Evolutionary conservation across 1,140 invertebrate species (phyloP).

Genomic region (Bombyx mori): DNA sequence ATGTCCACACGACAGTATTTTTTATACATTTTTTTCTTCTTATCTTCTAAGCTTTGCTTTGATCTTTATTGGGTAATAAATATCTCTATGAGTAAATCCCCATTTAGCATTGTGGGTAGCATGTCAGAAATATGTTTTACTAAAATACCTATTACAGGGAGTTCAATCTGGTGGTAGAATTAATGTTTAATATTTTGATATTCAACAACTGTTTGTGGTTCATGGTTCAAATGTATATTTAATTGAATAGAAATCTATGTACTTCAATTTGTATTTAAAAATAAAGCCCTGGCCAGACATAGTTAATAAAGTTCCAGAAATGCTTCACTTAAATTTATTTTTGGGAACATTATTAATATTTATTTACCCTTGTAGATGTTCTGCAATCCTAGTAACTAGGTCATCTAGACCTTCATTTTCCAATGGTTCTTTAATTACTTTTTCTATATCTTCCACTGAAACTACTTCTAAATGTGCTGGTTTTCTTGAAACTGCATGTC

Average conservation of each 20-base stretch:
- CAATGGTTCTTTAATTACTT: conserved; percentile 75
- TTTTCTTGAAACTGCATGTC: conserved; percentile 54
- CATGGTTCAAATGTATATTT: background rate
- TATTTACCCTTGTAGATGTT: conserved; percentile 74
- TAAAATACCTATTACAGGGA: too few relatives aligned
- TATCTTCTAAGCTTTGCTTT: too few relatives aligned
- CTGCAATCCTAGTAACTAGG: conserved; percentile 73
- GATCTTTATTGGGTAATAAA: too few relatives aligned
- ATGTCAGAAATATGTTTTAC: too few relatives aligned
- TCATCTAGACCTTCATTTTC: conserved; percentile 78
- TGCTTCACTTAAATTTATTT: background rate
- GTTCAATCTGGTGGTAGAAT: too few relatives aligned
- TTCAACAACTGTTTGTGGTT: background rate
- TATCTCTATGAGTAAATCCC: too few relatives aligned
- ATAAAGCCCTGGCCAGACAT: background rate
- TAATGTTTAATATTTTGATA: too few relatives aligned
- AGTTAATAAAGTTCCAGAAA: background rate
- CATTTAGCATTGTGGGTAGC: too few relatives aligned
- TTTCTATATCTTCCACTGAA: conserved; percentile 77
- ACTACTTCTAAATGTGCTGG: conserved; percentile 75
- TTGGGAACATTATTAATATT: conserved; percentile 9
- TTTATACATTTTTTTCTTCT: too few relatives aligned
- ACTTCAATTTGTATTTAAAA: background rate
- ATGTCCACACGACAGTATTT: too few relatives aligned
- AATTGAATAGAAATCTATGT: background rate